A percentile compares a stretch with the other conserved stretches of the same genome.
These are phyloP conservation scores for Aurelia coerulea DNA, from an alignment of 30 jellyfish, hydroid and myxozoan genomes.

Conservation along the genomic window DNA sequence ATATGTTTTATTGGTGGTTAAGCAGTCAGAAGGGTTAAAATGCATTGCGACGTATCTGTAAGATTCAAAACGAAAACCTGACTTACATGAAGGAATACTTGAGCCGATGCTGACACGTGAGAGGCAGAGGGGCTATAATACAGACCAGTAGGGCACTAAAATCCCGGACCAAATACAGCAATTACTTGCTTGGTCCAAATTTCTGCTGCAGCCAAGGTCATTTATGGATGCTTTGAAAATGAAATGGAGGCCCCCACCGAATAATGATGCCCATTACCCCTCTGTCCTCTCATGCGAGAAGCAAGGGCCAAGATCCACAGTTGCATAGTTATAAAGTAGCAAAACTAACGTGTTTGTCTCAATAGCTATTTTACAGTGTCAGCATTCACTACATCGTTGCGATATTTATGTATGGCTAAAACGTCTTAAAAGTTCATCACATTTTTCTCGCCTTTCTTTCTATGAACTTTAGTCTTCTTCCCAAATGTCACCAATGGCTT, in stretches of 20 bases:
- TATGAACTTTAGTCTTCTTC: slow-evolving; percentile 41
- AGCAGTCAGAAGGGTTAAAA: no score
- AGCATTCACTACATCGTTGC: no score
- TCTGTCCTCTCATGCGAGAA: slow-evolving; percentile 71
- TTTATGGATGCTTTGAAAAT: background rate
- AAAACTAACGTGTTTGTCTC: no score
- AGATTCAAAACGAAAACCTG: background rate
- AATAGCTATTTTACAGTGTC: no score
- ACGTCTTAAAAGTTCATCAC: slow-evolving; percentile 16
- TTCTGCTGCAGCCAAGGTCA: background rate
- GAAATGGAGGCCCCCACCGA: background rate
- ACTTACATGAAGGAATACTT: slow-evolving; percentile 29
- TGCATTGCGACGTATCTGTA: no score
- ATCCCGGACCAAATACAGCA: background rate
- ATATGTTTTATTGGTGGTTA: no score
- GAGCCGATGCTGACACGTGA: slow-evolving; percentile 75
- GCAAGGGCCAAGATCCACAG: slow-evolving; percentile 48
- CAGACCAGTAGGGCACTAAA: slow-evolving; percentile 2
- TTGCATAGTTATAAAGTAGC: background rate
- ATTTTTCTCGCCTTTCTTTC: slow-evolving; percentile 20
- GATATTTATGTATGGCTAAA: no score
- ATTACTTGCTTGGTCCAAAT: background rate
- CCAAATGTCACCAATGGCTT: background rate
- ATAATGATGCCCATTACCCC: slow-evolving; percentile 42
- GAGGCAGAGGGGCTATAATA: slow-evolving; percentile 62